These are phyloP conservation scores for Latrodectus hesperus DNA, from an alignment of 2,888 invertebrate genomes.

Conservation along the genomic window DNA sequence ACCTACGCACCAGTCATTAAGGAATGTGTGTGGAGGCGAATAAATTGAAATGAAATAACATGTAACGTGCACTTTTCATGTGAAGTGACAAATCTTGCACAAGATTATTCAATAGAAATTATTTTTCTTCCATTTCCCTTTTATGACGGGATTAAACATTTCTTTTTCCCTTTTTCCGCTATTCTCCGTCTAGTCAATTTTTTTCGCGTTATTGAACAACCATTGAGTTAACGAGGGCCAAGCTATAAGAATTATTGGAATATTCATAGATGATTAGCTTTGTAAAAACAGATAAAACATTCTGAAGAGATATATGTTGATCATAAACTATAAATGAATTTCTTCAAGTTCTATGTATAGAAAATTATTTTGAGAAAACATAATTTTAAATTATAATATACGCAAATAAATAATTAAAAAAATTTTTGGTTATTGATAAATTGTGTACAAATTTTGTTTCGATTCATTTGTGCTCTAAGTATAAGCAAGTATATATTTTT, in stretches of 20 bases:
- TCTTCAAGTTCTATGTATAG: background rate
- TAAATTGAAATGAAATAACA: constrained; percentile 49
- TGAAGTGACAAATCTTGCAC: background rate
- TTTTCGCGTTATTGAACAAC: constrained; percentile 56
- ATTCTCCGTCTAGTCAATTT: constrained; percentile 18
- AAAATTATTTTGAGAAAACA: too few species aligned
- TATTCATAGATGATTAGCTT: constrained; percentile 50
- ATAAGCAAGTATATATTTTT: too few species aligned
- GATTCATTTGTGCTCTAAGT: too few species aligned
- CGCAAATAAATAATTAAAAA: too few species aligned
- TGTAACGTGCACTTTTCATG: constrained; percentile 6
- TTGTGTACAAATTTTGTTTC: too few species aligned
- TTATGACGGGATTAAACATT: constrained; percentile 31
- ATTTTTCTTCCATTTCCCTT: constrained; percentile 25
- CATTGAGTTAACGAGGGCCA: constrained; percentile 53
- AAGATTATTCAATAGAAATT: constrained; percentile 7
- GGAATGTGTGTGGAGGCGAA: constrained; percentile 25
- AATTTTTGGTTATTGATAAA: too few species aligned
- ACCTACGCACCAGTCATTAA: constrained; percentile 46
- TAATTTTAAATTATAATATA: too few species aligned
- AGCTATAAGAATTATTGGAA: constrained; percentile 60
- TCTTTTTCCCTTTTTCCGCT: constrained; percentile 17
- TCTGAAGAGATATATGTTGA: background rate
- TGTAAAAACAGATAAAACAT: constrained; percentile 16
- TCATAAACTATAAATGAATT: background rate